These are phyloP conservation scores for Ophion ventricosus DNA, from an alignment of 2,888 invertebrate genomes.

Conservation along the genomic window DNA sequence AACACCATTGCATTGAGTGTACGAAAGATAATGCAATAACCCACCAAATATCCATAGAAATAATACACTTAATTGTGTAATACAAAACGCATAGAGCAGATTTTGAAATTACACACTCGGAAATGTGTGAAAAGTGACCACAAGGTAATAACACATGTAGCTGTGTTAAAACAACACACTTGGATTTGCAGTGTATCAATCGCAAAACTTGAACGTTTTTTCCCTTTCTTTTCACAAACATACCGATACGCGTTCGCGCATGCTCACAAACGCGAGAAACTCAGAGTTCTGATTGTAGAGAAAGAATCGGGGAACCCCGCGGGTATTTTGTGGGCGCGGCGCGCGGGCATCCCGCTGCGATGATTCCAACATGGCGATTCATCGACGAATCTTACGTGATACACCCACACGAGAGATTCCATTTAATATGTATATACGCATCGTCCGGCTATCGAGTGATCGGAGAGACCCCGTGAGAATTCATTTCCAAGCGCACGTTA, in stretches of 20 bases:
- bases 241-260: background rate
- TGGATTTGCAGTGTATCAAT: no score
- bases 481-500: background rate
- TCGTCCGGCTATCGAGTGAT: constrained; percentile 23
- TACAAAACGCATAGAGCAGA: no score
- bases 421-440: constrained; percentile 15
- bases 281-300: constrained; percentile 26
- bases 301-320: constrained; percentile 54
- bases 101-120: no score
- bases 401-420: constrained; percentile 73
- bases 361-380: constrained; percentile 78
- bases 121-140: no score
- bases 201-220: no score
- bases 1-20: no score
- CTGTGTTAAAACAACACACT: no score
- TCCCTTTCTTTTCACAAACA: background rate
- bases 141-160: no score
- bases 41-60: no score
- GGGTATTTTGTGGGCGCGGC: constrained; percentile 78
- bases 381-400: constrained; percentile 68
- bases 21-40: no score
- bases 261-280: background rate
- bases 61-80: no score
- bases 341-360: constrained; percentile 79
- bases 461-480: constrained; percentile 19